phyloP scores from a whole-genome alignment of 1,140 invertebrate species.

The Drosophila guanche region DNA sequence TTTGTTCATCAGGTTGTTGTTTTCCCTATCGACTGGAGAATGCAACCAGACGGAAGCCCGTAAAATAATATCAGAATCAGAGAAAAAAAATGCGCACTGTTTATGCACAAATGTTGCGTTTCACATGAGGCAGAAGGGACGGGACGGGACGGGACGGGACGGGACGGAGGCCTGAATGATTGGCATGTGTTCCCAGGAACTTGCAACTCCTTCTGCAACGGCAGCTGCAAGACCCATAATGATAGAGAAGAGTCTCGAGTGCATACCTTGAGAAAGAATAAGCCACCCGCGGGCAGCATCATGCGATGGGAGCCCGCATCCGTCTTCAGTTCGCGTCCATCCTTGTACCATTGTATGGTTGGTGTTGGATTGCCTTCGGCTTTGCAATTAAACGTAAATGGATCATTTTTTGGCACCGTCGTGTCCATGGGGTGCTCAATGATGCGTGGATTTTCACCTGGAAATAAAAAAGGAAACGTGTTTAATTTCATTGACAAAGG shows the following conservation, averaged over 20 bases:
- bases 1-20: slow-evolving; percentile 63
- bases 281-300: slow-evolving; percentile 87
- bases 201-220: slow-evolving; percentile 27
- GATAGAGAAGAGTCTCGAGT: slow-evolving; percentile 48
- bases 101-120: slow-evolving; percentile 77
- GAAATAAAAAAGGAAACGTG: slow-evolving; percentile 19
- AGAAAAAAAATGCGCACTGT: slow-evolving; percentile 7
- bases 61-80: slow-evolving; percentile 70
- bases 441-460: slow-evolving; percentile 88
- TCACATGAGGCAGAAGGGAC: slow-evolving; percentile 45
- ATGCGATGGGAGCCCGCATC: slow-evolving; percentile 85
- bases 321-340: slow-evolving; percentile 85
- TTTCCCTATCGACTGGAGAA: slow-evolving; percentile 69
- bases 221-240: slow-evolving; percentile 60
- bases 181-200: slow-evolving; percentile 16
- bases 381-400: slow-evolving; percentile 88
- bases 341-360: slow-evolving; percentile 87
- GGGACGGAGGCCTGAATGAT: slow-evolving; percentile 9
- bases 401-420: slow-evolving; percentile 88
- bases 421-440: slow-evolving; percentile 90
- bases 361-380: slow-evolving; percentile 88
- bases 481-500: not conserved
- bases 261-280: slow-evolving; percentile 90
- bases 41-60: slow-evolving; percentile 74
- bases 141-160: not conserved